Base-by-base conservation (phyloP, 2,888 invertebrate species). In the Drosophila setosimentum region DNA sequence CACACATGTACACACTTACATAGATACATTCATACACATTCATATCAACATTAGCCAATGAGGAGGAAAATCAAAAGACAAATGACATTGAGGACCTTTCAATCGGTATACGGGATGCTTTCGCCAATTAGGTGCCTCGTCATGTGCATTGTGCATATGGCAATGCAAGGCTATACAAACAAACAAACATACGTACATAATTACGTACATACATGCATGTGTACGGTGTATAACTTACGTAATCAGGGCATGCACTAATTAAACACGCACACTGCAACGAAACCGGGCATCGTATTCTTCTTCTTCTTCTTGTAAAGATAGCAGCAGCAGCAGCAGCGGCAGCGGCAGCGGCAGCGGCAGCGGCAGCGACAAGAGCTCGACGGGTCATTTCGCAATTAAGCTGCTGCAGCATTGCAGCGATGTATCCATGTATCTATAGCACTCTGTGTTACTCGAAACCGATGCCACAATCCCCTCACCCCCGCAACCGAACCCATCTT, bases 301-400 rank as follows among this genome's bases (percentile, higher is more conserved):
- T 33, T 33, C 45, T 16, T 45, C 40, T 40, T 27, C 54, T 55
- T 10, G 3, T 48, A 48, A n/a, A 58, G 51, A 21, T 32, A 53
- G 49, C 60, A 55, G 53, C 54, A 65, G 37, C 55, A 49, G n/a
- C 55, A 50, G 29, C 53, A 29, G 6, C 35, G 50, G 24, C 49
- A 49, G 48, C 63, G 54, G 51, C 58, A 62, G 37, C 55, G 45
- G 18, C 58, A 49, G 32, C 54, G 66, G 49, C 67, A 62, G 40
- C 59, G 75, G 61, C 40, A 48, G 61, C 70, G 33, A 21, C 50
- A 65, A 54, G 54, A 54, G 57, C 82, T 82, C 69, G 82, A 71
- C 76, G 89, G 89, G 85, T 89, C 85, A 85, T 89, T 89, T 85
- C 67, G 84, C 89, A 85, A 85, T 85, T 85, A 89, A 85, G 89